A percentile compares a stretch with the other conserved stretches of the same genome.
phyloP scores from a whole-genome alignment of 1,140 invertebrate genomes.

The Paralvinella palmiformis region DNA sequence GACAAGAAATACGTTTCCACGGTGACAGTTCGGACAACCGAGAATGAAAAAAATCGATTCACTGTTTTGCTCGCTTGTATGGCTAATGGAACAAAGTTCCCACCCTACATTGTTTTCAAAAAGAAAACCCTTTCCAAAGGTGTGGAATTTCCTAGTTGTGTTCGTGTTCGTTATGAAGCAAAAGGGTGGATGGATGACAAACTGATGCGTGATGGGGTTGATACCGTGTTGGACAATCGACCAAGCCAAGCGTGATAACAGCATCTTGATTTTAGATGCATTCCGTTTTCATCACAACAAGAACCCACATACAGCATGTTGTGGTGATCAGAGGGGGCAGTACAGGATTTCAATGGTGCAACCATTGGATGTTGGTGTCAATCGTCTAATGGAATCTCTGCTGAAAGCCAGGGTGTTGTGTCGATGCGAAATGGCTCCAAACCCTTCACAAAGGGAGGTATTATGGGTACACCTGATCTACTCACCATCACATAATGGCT shows the following conservation, averaged over 20 bases:
- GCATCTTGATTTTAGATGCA: conserved; percentile 2
- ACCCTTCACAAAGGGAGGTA: too few species aligned
- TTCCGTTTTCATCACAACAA: neutral
- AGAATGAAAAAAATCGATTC: conserved; percentile 4
- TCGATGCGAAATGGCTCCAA: too few species aligned
- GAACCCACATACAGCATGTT: neutral
- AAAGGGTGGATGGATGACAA: neutral
- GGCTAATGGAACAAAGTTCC: neutral
- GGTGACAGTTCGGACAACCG: neutral
- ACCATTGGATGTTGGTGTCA: too few species aligned
- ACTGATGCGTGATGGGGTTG: neutral
- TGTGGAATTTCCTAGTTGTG: neutral
- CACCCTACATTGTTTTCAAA: neutral
- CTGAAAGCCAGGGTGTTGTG: too few species aligned
- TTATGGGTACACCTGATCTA: too few species aligned
- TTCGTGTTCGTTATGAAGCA: neutral
- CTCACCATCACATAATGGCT: too few species aligned
- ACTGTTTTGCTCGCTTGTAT: neutral
- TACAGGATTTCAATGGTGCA: too few species aligned
- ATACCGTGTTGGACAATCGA: neutral
- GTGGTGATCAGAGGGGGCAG: neutral
- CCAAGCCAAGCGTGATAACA: neutral
- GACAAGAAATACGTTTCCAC: neutral
- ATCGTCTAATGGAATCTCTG: too few species aligned
- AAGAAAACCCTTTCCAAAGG: neutral